Base-by-base conservation (phyloP, 2,113 vertebrate genomes). In the Pterocles orientalis region DNA sequence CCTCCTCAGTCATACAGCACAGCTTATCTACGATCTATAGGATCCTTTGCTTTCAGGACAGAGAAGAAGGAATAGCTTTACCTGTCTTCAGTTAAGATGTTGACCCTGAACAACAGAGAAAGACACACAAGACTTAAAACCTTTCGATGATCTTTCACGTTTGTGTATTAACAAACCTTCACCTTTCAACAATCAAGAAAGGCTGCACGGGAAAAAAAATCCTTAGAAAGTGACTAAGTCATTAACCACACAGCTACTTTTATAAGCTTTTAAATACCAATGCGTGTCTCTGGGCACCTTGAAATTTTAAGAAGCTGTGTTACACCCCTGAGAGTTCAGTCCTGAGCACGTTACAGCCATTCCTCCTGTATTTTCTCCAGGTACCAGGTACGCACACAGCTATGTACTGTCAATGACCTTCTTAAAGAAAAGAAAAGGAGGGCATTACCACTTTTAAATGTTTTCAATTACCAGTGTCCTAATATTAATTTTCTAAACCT, bases 401-500 rank as follows among this genome's bases (percentile, higher is more conserved):
- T 39, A 5, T 8, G 36, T 41, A 80, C 73, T 82, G 34, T 9
- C 58, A 88, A 43, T 2, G 34, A 95, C 86, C 70, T 88, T 97
- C 95, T 56, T 60, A 85, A 92, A 75, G 41, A n/a, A n/a, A 92
- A 72, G 28, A 64, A 92, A 96, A 93, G 48, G n/a, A 88, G 11
- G 26, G 14, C 24, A 93, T 76, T 31, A 81, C 54, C 64, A 80
- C 75, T 94, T 95, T 34, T 45, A 95, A 97, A 94, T n/a, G 72
- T 82, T 96, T 95, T 88, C 72, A 82, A 31, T 72, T 94, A 91
- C 77, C 36, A 69, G 9, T 11, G 62, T 53, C 54, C 82, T 78
- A 89, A 90, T 89, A 95, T 66, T 95, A 92, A 91, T 94, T 97
- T 96, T 80, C 94, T 90, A 92, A 79, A 89, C 62, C 45, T 82